Percentiles rank a stretch among this genome's conserved stretches.
Evolutionary conservation across 1,140 invertebrate genomes (phyloP).

Genomic region (Berghia stephanieae): DNA sequence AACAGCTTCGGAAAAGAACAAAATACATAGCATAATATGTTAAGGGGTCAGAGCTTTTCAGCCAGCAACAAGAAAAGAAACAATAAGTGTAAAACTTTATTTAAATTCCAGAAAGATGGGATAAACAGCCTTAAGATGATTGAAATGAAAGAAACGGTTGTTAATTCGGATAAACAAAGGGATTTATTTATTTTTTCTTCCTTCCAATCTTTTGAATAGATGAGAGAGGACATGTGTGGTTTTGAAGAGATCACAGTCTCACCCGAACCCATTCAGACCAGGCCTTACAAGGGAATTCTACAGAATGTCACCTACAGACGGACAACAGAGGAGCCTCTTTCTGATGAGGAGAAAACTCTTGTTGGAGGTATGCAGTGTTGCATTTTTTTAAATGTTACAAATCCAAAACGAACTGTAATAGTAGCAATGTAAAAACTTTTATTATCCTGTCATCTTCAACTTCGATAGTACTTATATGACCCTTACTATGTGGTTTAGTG

Average conservation of each 20-base stretch:
- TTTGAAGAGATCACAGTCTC: slow-evolving; percentile 62
- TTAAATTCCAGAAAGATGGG: too few species aligned
- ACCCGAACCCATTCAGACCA: slow-evolving; percentile 57
- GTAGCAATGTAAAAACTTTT: too few species aligned
- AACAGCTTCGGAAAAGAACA: too few species aligned
- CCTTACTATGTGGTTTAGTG: not conserved
- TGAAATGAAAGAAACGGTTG: not conserved
- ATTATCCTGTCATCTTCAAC: not conserved
- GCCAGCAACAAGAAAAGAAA: too few species aligned
- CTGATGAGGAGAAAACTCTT: slow-evolving; percentile 37
- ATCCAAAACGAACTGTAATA: not conserved
- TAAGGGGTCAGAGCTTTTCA: too few species aligned
- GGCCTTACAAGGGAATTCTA: slow-evolving; percentile 48
- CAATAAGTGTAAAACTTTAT: too few species aligned
- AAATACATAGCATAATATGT: too few species aligned
- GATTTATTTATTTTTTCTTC: not conserved
- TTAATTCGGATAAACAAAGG: not conserved
- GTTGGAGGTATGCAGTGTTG: slow-evolving; percentile 30
- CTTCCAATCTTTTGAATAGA: slow-evolving; percentile 33
- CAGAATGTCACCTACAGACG: slow-evolving; percentile 54
- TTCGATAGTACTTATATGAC: not conserved
- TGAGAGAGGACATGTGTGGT: slow-evolving; percentile 62
- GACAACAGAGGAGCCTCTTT: slow-evolving; percentile 31
- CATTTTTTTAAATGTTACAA: not conserved
- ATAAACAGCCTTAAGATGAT: not conserved